Conservation (phyloP, 1,140 invertebrate genomes). For the Danaus melanippus region DNA sequence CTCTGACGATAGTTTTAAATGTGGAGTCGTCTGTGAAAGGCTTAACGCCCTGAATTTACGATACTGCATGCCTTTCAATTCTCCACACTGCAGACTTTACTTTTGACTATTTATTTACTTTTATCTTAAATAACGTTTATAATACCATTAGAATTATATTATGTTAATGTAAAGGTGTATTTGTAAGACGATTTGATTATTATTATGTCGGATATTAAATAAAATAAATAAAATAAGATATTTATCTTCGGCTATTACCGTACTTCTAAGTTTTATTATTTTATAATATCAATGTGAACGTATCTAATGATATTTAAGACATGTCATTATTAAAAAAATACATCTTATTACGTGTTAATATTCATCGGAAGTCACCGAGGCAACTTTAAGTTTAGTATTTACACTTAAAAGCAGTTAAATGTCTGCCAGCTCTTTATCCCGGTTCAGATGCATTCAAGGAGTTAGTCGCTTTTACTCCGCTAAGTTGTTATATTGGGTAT, state of each 20-base stretch:
- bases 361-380: constrained; percentile 3
- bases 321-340: too few relatives aligned
- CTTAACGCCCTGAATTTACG: constrained; percentile 26
- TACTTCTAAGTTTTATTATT: too few relatives aligned
- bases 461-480: constrained; percentile 21
- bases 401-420: constrained; percentile 25
- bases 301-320: too few relatives aligned
- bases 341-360: too few relatives aligned
- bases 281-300: too few relatives aligned
- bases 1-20: constrained; percentile 7
- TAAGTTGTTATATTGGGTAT: constrained; percentile 23
- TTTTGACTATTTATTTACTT: not conserved
- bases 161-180: not conserved
- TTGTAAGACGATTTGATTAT: too few relatives aligned
- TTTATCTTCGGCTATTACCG: too few relatives aligned
- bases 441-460: constrained; percentile 19
- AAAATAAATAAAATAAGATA: too few relatives aligned
- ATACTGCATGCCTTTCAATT: constrained; percentile 23
- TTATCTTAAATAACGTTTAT: not conserved
- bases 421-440: constrained; percentile 21
- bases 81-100: not conserved
- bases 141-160: constrained; percentile 1
- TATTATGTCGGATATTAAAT: too few relatives aligned
- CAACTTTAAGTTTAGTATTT: constrained; percentile 25
- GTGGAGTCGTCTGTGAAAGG: constrained; percentile 15